Evolutionary conservation across 2,113 vertebrate genomes (phyloP).

Genomic region (Plotosus lineatus): DNA sequence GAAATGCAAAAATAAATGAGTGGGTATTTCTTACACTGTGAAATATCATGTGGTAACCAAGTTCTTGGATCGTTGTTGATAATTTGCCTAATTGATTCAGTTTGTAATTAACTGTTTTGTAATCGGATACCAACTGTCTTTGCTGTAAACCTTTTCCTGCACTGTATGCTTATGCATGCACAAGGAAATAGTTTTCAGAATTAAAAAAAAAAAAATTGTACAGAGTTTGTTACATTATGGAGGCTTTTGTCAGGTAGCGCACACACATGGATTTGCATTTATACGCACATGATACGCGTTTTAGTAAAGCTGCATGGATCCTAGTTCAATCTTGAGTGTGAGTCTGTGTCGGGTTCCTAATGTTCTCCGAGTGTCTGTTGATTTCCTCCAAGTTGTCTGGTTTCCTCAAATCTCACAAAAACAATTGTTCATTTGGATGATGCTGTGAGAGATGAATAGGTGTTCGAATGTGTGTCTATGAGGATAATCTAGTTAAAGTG

Average conservation of each 20-base stretch:
- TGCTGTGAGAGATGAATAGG: neutral
- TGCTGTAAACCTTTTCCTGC: neutral
- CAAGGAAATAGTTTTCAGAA: neutral
- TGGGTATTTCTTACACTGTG: neutral
- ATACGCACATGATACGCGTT: neutral
- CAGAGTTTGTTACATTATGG: neutral
- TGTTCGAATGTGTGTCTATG: neutral
- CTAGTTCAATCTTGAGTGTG: neutral
- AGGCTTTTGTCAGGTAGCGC: neutral
- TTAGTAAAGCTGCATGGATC: neutral
- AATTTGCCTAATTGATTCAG: neutral
- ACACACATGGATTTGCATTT: no score
- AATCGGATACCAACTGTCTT: neutral
- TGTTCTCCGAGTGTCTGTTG: neutral
- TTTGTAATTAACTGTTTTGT: neutral
- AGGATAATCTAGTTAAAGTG: neutral
- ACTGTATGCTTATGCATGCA: neutral
- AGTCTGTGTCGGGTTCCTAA: neutral
- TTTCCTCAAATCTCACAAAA: neutral
- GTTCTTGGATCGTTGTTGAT: neutral
- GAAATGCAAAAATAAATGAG: no score
- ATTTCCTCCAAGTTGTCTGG: neutral
- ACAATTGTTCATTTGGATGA: neutral
- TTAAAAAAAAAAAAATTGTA: neutral
- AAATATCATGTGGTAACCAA: neutral